Conservation (phyloP, 2,888 invertebrate genomes). For the Sipunculus nudus region DNA sequence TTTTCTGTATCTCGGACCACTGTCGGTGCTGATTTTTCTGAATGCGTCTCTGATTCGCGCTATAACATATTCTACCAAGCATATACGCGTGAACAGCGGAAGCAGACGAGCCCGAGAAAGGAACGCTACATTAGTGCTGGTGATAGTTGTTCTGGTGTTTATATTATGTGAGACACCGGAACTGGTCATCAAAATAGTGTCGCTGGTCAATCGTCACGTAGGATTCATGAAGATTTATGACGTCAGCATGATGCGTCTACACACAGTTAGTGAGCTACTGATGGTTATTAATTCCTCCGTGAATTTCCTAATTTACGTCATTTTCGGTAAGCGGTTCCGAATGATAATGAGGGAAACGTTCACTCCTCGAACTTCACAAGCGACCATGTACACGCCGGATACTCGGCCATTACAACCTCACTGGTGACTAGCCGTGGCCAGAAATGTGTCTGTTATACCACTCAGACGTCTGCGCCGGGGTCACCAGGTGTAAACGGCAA, state of each 20-base stretch:
- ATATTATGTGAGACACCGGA: conserved; percentile 39
- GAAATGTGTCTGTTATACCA: no score
- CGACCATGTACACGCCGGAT: no score
- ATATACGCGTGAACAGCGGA: no score
- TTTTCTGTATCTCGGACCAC: conserved; percentile 33
- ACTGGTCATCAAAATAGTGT: no score
- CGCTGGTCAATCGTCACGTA: background rate
- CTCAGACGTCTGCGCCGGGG: no score
- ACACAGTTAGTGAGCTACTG: conserved; percentile 14
- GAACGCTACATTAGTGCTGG: conserved; percentile 37
- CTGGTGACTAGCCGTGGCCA: no score
- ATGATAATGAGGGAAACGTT: conserved; percentile 26
- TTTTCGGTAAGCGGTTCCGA: conserved; percentile 36
- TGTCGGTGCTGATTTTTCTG: conserved; percentile 24
- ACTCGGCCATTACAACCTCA: no score
- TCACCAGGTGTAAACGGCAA: no score
- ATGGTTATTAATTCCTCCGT: conserved; percentile 37
- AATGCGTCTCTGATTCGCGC: conserved; percentile 31
- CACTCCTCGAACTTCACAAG: no score
- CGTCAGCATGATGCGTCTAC: background rate
- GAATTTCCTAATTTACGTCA: conserved; percentile 39
- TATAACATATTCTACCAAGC: no score
- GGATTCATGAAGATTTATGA: background rate
- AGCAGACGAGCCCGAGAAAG: no score
- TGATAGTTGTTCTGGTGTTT: conserved; percentile 35